phyloP scores from a whole-genome alignment of 1,140 invertebrate species.

The Chironomus tepperi region DNA sequence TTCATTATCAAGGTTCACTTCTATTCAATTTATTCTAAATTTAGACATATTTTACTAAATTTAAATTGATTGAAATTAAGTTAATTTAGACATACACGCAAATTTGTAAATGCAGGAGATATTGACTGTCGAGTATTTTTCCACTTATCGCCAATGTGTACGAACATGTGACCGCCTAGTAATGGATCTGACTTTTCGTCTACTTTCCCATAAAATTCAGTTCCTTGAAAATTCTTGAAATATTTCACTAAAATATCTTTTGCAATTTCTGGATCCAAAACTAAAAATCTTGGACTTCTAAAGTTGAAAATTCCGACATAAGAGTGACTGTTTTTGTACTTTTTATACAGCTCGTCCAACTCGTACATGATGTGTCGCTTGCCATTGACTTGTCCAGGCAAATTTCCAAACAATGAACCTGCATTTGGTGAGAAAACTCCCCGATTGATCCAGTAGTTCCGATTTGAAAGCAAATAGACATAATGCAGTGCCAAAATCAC shows the following conservation, averaged over 20 bases:
- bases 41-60: not conserved
- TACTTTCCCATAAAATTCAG: not conserved
- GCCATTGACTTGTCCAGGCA: not conserved
- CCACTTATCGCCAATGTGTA: not conserved
- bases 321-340: not conserved
- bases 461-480: not conserved
- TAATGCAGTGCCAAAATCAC: not conserved
- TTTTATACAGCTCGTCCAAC: not conserved
- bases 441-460: not conserved
- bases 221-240: slow-evolving; percentile 42
- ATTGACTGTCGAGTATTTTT: not conserved
- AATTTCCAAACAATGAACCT: not conserved
- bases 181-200: not conserved
- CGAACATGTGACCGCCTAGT: not conserved
- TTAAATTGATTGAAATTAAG: too few relatives aligned
- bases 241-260: slow-evolving; percentile 45
- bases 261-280: slow-evolving; percentile 40
- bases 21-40: too few relatives aligned
- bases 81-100: too few relatives aligned
- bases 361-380: not conserved
- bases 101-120: not conserved
- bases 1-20: too few relatives aligned
- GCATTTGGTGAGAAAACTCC: not conserved
- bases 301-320: slow-evolving; percentile 26
- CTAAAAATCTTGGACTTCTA: not conserved